Conservation (phyloP, 2,113 vertebrate genomes). For the Zeus faber region DNA sequence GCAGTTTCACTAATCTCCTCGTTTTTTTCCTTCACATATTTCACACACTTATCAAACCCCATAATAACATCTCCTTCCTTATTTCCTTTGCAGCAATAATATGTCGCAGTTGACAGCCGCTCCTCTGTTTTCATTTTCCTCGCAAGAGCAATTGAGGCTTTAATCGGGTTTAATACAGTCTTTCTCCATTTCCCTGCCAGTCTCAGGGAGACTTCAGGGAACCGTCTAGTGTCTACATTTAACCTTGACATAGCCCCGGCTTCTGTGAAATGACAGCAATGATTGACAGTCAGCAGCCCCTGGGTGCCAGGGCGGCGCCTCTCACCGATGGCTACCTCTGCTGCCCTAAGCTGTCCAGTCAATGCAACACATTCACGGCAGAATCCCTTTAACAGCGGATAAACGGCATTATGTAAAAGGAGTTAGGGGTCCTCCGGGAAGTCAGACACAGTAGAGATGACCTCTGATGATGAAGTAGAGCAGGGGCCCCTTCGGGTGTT, state of each 20-base stretch:
- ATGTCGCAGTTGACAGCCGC: background rate
- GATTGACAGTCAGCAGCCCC: background rate
- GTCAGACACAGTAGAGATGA: background rate
- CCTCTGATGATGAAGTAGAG: background rate
- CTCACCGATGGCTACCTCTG: no score
- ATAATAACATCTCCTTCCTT: background rate
- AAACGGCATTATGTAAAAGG: background rate
- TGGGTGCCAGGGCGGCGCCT: background rate
- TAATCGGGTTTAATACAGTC: background rate
- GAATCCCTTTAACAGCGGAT: background rate
- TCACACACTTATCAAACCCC: background rate
- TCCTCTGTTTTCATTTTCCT: background rate
- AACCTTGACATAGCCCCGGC: background rate
- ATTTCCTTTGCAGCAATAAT: background rate
- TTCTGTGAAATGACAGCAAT: background rate
- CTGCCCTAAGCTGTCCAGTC: background rate
- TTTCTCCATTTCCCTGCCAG: background rate
- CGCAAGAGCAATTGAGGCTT: background rate
- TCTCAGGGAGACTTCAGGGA: background rate
- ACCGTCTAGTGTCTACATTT: background rate
- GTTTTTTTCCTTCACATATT: background rate
- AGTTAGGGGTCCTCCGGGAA: background rate
- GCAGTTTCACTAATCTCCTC: background rate
- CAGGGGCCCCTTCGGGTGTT: no score
- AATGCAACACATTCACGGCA: background rate